Percentiles rank a stretch among this genome's conserved stretches.
These are phyloP conservation scores for Botrylloides violaceus DNA, from an alignment of 23 tunicate species.

Conservation along the genomic window DNA sequence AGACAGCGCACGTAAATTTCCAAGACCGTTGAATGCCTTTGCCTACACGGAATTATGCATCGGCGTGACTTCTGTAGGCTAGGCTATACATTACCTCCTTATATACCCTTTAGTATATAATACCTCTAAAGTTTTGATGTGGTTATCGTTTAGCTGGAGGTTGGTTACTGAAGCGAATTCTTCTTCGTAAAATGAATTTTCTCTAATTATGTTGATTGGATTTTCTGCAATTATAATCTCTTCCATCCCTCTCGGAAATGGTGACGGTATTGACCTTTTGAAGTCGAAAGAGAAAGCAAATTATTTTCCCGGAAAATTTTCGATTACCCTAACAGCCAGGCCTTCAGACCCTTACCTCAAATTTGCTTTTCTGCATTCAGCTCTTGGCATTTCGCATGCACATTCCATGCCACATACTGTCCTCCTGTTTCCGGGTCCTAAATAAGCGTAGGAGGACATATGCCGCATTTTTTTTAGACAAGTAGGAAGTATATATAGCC, in stretches of 20 bases:
- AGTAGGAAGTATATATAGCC: too few species aligned
- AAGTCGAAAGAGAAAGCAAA: too few species aligned
- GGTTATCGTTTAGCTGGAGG: background rate
- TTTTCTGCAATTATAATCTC: background rate
- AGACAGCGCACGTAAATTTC: background rate
- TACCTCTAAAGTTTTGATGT: conserved; percentile 9
- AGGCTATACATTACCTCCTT: too few species aligned
- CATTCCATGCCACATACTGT: conserved; percentile 10
- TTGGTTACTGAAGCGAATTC: conserved; percentile 4
- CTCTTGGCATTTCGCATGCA: background rate
- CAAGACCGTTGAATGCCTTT: background rate
- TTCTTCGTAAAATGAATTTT: conserved; percentile 1
- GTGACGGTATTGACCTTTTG: conserved; percentile 56
- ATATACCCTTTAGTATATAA: too few species aligned
- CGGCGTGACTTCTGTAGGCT: too few species aligned
- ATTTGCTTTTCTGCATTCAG: background rate
- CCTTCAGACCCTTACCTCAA: conserved; percentile 28
- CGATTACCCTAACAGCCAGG: conserved; percentile 30
- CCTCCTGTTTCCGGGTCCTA: background rate
- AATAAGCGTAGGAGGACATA: background rate
- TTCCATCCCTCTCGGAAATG: conserved; percentile 12
- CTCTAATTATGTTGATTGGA: background rate
- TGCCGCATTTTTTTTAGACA: too few species aligned
- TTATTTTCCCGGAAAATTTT: too few species aligned
- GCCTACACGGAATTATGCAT: background rate